phyloP scores from a whole-genome alignment of 2,888 invertebrate species.

The Agrilus biguttatus region DNA sequence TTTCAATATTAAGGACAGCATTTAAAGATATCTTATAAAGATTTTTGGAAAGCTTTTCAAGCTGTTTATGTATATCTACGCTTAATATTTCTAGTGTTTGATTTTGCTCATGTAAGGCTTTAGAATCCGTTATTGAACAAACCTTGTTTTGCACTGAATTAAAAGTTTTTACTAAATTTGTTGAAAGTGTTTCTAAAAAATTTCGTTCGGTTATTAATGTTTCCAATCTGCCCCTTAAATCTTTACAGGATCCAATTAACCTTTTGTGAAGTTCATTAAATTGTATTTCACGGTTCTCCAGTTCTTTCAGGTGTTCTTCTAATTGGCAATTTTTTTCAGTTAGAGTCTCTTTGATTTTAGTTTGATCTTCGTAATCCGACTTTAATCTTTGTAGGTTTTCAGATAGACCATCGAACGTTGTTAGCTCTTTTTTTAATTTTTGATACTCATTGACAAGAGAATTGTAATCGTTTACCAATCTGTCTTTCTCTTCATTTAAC shows the following conservation, averaged over 20 bases:
- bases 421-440: conserved; percentile 10
- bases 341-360: background rate
- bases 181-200: conserved; percentile 11
- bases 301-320: conserved; percentile 13
- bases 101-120: conserved; percentile 14
- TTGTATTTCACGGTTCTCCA: conserved; percentile 10
- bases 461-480: conserved; percentile 17
- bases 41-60: conserved; percentile 13
- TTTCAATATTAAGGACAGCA: conserved; percentile 10
- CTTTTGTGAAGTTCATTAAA: conserved; percentile 10
- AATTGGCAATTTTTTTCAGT: conserved; percentile 1
- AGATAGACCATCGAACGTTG: conserved; percentile 3
- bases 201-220: conserved; percentile 11
- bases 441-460: conserved; percentile 14
- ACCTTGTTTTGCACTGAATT: conserved; percentile 11
- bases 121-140: conserved; percentile 8
- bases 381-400: background rate
- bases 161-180: conserved; percentile 10
- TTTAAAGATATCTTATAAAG: conserved; percentile 12
- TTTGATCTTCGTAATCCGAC: background rate
- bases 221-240: conserved; percentile 8
- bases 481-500: conserved; percentile 7
- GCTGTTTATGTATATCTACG: conserved; percentile 19
- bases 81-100: conserved; percentile 14
- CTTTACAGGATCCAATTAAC: conserved; percentile 10